Base-by-base conservation (phyloP, 1,140 invertebrate genomes). In the Heterodera carotae region DNA sequence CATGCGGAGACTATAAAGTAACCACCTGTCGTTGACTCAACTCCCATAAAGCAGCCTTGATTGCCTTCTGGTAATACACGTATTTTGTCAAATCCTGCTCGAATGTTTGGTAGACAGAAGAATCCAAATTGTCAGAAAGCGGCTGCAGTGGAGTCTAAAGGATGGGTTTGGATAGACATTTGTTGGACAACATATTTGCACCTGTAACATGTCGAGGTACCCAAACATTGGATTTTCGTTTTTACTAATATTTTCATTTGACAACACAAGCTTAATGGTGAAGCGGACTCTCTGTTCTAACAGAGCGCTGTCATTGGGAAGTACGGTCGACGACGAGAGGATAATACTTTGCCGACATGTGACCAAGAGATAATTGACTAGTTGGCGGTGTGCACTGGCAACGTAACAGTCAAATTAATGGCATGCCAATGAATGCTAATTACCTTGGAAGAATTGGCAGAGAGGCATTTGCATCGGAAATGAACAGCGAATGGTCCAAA, bases 61-160 rank as follows among this genome's bases (percentile, higher is more conserved):
- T 83, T 79, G 90, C 96, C 78, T 91, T 91, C 89, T 96, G 92
- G 89, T 99, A 99, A 76, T 93, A 91, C 34, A 92, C 91, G 89
- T 99, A 99, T 89, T 99, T 99, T 0, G 96, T 90, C 15, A 94
- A 94, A 91, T 99, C 97, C 86, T 94, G 94, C 89, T 99, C 97
- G 91, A 99, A 99, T 8, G 97, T 92, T 90, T 98, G 95, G 88
- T 99, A 99, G 1, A 96, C 96, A 79, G 93, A 92, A 7, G 93
- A 94, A 88, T 98, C 94, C 25, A 99, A 90, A 89, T 99, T 97
- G 86, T 98, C 95, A 89, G 93, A 93, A 2, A 99, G 88, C 10
- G 97, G 97, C 89, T 99, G 86, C 18, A 86, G 75, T 2, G 85
- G 85, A 34, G 62, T 70, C 74, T 86, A 72, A 69, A 82, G 18